Percentiles rank a stretch among this genome's conserved stretches.
Evolutionary conservation across 2,888 invertebrate genomes (phyloP).

Genomic region (Podotricha telesiphe): DNA sequence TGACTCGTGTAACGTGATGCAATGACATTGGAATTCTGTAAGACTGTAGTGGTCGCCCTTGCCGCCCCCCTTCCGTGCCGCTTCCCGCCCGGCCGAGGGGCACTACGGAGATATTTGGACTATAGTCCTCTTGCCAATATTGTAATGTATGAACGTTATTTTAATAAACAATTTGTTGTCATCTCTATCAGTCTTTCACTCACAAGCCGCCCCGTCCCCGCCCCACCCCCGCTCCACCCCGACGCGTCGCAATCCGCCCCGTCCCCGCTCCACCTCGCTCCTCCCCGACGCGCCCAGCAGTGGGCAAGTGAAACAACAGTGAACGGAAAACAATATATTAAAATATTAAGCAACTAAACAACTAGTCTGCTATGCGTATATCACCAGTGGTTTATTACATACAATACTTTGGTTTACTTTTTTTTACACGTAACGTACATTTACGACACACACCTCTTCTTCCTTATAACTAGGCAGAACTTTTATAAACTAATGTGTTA

Average conservation of each 20-base stretch:
- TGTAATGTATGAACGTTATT: constrained; percentile 63
- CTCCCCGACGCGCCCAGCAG: not conserved
- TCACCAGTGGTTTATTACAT: constrained; percentile 56
- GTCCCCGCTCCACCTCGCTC: not conserved
- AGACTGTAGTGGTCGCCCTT: not conserved
- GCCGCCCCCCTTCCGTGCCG: not conserved
- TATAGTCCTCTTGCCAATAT: constrained; percentile 62
- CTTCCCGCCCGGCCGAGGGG: not conserved
- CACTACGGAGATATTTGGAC: constrained; percentile 53
- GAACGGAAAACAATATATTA: constrained; percentile 18
- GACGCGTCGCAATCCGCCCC: too few relatives aligned
- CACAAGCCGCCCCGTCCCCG: not conserved
- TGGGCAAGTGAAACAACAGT: constrained; percentile 9
- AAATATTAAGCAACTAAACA: constrained; percentile 14
- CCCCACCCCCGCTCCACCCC: too few relatives aligned
- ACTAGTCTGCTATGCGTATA: constrained; percentile 27
- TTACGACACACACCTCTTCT: not conserved
- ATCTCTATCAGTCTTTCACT: constrained; percentile 51
- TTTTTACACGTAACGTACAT: constrained; percentile 64
- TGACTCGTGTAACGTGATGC: too few relatives aligned
- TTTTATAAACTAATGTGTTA: too few relatives aligned
- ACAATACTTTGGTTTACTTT: constrained; percentile 79
- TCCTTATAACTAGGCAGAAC: too few relatives aligned
- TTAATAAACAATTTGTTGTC: constrained; percentile 71
- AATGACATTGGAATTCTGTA: too few relatives aligned